Conservation (phyloP, 1,140 invertebrate species). For the Xylocopa sonorina region DNA sequence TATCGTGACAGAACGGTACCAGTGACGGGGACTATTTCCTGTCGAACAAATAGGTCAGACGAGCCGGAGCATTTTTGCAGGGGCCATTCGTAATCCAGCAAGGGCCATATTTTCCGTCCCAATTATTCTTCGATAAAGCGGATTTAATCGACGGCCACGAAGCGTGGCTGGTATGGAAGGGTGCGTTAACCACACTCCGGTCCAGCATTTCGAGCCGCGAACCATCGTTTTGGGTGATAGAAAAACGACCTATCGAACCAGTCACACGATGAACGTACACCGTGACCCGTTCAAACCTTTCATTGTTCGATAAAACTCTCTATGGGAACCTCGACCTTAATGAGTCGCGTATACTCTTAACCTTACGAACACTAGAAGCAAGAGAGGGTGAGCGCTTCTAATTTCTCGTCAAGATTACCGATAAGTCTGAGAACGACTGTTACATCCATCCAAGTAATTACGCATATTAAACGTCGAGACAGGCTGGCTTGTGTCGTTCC, state of each 20-base stretch:
- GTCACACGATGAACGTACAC: conserved; percentile 31
- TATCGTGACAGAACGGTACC: neutral
- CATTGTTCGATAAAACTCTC: neutral
- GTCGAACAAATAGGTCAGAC: conserved; percentile 49
- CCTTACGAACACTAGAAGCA: too few species aligned
- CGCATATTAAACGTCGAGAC: neutral
- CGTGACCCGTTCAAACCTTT: too few species aligned
- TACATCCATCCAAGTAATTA: neutral
- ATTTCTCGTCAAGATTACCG: neutral
- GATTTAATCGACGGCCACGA: conserved; percentile 63
- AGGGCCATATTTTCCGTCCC: conserved; percentile 54
- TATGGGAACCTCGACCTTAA: neutral
- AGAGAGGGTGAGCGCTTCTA: too few species aligned
- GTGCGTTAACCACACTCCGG: conserved; percentile 25
- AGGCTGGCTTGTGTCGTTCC: neutral
- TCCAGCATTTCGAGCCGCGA: conserved; percentile 35
- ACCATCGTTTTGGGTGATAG: neutral
- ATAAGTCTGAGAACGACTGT: neutral
- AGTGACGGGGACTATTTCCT: conserved; percentile 8
- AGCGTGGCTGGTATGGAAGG: conserved; percentile 41
- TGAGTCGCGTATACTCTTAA: too few species aligned
- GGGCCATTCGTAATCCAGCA: conserved; percentile 53
- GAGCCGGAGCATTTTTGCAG: conserved; percentile 42
- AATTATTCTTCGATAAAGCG: conserved; percentile 67
- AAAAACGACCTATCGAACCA: conserved; percentile 50